Evolutionary conservation across 1,140 invertebrate species (phyloP), one percentile per base, ranked within the genome.

Genomic region (Harlomillsia oculata): DNA sequence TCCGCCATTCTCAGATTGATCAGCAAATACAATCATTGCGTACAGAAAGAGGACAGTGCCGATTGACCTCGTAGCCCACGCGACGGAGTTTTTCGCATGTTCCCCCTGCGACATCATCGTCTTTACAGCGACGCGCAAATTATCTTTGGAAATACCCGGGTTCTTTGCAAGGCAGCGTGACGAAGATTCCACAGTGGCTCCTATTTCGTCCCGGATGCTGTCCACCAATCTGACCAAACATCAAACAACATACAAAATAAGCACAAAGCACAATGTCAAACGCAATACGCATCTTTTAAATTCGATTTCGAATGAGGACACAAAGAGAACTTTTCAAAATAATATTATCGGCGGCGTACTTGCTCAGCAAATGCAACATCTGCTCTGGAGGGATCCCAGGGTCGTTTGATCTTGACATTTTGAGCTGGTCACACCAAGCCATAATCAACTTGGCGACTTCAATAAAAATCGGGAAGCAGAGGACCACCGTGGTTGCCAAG

Each of bases 191-290:
- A 29, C 56, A 16, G 48, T 36, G 8, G 43, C 49, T 45, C 56
- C 56, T 8, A 59, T 59, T 32, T 59, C 56, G 26, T 59, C 56
- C 25, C 29, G 25, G n/a, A 59, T 46, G 2, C 25, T 21, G 32
- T 52, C 50, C n/a, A 59, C 43, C 39, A 59, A 25, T 30, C 50
- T 59, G n/a, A n/a, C n/a, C n/a, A n/a, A n/a, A n/a, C n/a, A n/a
- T n/a, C n/a, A n/a, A 43, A 43, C 5, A 46, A 46, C 5, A 46
- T 13, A 8, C 9, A 8, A 43, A 43, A 43, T 43, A 11, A 9
- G 40, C 44, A 40, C 9, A 21, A 37, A 46, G 25, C 16, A 46
- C 26, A 46, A 1, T n/a, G 30, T 13, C 9, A 40, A 16, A 9
- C 32, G 32, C n/a, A 34, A 34, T 34, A 8, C n/a, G n/a, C n/a